Base-by-base conservation (phyloP, 1,140 invertebrate species). In the Apis florea region DNA sequence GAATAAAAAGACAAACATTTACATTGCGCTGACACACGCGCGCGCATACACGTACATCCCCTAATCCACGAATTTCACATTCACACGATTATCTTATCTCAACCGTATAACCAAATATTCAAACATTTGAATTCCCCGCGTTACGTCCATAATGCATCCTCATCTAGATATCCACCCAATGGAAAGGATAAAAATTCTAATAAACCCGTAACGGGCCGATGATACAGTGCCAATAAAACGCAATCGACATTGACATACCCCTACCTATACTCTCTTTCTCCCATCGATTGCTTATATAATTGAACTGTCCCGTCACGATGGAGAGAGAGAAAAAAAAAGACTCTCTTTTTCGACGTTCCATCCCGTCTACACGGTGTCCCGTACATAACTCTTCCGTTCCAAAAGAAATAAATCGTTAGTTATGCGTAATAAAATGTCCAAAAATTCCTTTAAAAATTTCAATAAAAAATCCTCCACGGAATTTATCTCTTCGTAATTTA, bases 221-320 rank as follows among this genome's bases (percentile, higher is more conserved):
- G 70, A 72, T 72, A 47, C 54, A 72, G 70, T 58, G 69, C 24
- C 69, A 56, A 63, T 63, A 21, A 61, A 24, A 40, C 15, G 15
- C 40, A 47, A 74, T 61, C 40, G 58, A 74, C 56, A 61, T 13
- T 74, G 47, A 19, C 72, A 63, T 40, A 40, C 31, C 4, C 4
- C 31, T 40, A 6, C 31, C 31, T 40, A 31, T 31, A 31, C 31
- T 0, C 40, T 11, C 26, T 13, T 11, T 74, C n/a, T 63, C 58
- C 10, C 47, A 13, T 26, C 58, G 72, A 61, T 63, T 21, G 72
- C 56, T 74, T 51, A 47, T 70, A 64, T 86, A 86, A 82, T 72
- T 58, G 68, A 82, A 72, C 61, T 51, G 78, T 68, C 63, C 47
- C 47, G 68, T 49, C 66, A 72, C 83, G 74, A 82, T 61, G 70